Base-by-base conservation (phyloP, 1,140 invertebrate species). In the Bombus consobrinus region DNA sequence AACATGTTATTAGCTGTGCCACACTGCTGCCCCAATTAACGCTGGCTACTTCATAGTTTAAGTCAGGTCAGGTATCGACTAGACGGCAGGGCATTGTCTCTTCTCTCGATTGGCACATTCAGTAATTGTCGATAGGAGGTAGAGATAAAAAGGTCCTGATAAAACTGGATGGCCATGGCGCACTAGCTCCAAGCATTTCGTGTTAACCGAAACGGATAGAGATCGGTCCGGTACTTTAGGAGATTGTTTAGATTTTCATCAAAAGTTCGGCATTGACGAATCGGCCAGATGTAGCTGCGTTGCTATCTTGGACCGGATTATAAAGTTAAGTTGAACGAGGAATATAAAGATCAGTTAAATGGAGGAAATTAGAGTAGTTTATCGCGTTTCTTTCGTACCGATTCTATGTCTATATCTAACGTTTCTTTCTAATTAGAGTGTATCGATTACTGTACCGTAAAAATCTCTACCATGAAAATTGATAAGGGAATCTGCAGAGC, bases 1-100 rank as follows among this genome's bases (percentile, higher is more conserved):
- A 92, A 92, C 92, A 85, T 87, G 92, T 93, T 93, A 93, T 93
- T 93, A 93, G 88, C 91, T 76, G 75, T 82, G 72, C 81, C 79
- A 81, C 89, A 83, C 88, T 90, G 90, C 87, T 87, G 90, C 79
- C 87, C 87, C 89, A 92, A 92, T 92, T 93, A 92, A 90, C 88
- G 85, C 66, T 80, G 78, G 73, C 84, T 69, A 75, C 62, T 73
- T 77, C 81, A 81, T 87, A 91, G 87, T 92, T 92, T 86, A 91
- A 92, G 86, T 88, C 62, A 39, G 64, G 76, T 84, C 85, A 73
- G 83, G 82, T 89, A 85, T 88, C 59, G 75, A 71, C 62, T 85
- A 84, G 79, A 85, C 75, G 57, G 73, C 32, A 39, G 69, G 43
- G 37, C 68, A 82, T 81, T 76, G 72, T 83, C 74, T 88, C 79